Evolutionary conservation across 2,888 invertebrate species (phyloP).

Genomic region (Lepeophtheirus nordmannii): DNA sequence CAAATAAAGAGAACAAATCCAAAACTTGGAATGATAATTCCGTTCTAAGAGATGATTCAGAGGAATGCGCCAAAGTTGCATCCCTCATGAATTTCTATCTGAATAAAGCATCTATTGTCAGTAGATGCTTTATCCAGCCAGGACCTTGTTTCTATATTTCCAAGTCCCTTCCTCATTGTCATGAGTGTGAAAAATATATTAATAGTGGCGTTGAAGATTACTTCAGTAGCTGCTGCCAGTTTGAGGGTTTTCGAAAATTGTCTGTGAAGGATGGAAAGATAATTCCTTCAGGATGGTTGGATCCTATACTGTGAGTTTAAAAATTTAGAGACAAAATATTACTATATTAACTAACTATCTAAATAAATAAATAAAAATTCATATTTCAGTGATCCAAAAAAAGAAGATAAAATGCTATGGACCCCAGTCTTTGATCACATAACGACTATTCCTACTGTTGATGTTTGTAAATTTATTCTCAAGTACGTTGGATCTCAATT

Average conservation of each 20-base stretch:
- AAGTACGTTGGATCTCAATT: constrained; percentile 38
- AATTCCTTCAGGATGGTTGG: constrained; percentile 81
- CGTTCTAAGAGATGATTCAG: background rate
- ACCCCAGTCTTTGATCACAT: background rate
- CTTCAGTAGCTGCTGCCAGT: constrained; percentile 16
- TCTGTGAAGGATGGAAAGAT: constrained; percentile 58
- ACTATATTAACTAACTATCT: background rate
- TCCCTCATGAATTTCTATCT: background rate
- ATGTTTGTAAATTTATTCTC: constrained; percentile 34
- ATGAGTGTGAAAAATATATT: constrained; percentile 14
- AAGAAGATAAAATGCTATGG: background rate
- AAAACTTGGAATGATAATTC: background rate
- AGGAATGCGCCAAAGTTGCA: background rate
- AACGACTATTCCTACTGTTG: background rate
- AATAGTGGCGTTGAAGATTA: background rate
- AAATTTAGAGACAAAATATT: constrained; percentile 20
- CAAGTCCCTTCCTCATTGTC: background rate
- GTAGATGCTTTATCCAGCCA: constrained; percentile 8
- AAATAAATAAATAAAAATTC: background rate
- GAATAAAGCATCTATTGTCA: background rate
- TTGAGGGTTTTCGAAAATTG: constrained; percentile 23
- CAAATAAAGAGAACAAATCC: background rate
- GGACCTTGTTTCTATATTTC: constrained; percentile 6
- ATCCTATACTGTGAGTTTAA: constrained; percentile 49
- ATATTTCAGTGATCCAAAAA: background rate